These are phyloP conservation scores for Oeneis ivallda DNA, from an alignment of 2,888 invertebrate species.

Conservation along the genomic window DNA sequence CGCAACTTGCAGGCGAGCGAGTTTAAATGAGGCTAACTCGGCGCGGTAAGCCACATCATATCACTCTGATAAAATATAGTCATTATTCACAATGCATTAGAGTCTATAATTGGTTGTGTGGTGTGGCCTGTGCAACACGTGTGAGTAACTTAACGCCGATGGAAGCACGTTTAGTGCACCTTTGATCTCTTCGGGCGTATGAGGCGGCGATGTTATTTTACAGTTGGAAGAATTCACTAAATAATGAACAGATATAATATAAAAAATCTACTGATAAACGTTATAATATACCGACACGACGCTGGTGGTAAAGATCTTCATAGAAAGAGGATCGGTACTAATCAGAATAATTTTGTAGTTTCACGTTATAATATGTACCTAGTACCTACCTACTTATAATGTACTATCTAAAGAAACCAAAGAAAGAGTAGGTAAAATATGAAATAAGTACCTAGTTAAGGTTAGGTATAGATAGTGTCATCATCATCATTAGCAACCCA, in stretches of 20 bases:
- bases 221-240: slow-evolving; percentile 43
- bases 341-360: too few relatives aligned
- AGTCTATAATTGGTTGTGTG: neutral
- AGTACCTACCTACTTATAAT: too few relatives aligned
- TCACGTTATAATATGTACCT: too few relatives aligned
- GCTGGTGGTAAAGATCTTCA: slow-evolving; percentile 2
- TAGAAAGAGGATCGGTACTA: too few relatives aligned
- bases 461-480: too few relatives aligned
- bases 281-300: neutral
- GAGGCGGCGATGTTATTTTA: slow-evolving; percentile 41
- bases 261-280: slow-evolving; percentile 11
- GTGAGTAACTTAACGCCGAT: slow-evolving; percentile 41
- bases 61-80: slow-evolving; percentile 8
- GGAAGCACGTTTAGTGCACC: slow-evolving; percentile 45
- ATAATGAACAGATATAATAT: slow-evolving; percentile 22
- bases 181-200: slow-evolving; percentile 47
- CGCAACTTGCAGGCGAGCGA: slow-evolving; percentile 34
- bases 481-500: too few relatives aligned
- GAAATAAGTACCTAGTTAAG: neutral
- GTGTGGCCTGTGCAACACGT: slow-evolving; percentile 18
- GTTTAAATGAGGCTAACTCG: slow-evolving; percentile 37
- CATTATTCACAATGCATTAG: slow-evolving; percentile 13
- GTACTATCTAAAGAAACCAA: too few relatives aligned
- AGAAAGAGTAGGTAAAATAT: neutral
- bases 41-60: slow-evolving; percentile 28